Evolutionary conservation across 2,113 vertebrate genomes (phyloP), one percentile per base, ranked within the genome.

Genomic region (Coreoperca whiteheadi): DNA sequence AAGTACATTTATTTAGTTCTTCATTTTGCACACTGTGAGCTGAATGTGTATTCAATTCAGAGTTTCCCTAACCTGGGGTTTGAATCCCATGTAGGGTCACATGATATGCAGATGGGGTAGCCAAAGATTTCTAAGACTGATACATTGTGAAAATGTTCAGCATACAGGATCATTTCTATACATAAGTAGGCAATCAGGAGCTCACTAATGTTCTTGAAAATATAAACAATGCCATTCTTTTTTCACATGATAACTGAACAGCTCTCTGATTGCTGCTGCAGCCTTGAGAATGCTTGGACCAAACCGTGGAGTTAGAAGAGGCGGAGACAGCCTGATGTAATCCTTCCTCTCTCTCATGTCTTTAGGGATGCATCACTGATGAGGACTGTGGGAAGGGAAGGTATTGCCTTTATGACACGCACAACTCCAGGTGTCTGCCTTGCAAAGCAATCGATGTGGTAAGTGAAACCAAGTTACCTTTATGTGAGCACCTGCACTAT

Each of bases 361-460:
- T 93, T 60, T 57, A 99, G 98, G 96, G 97, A 50, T 99, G 98
- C 46, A 95, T 96, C 81, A 96, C 95, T 28, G 95, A 97, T 0
- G 96, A 97, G 79, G 97, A 98, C 92, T 99, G 98, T 30, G 96
- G 95, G 23, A 90, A 88, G 8, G 94, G 94, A 64, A 94, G 81
- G 11, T 99, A 97, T 0, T 99, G 98, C 86, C 94, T 96, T 39
- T 93, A 95, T 61, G 92, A 96, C 65, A 89, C 87, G 39, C 94
- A 94, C 0, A 91, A 91, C 54, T 97, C 97, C 70, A 95, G 81
- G 59, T 99, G 97, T 83, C 94, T 96, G 85, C 94, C 85, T 0
- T 99, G 97, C 90, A 97, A 96, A 94, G 89, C 90, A 20, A 90
- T 93, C 1, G 93, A 96, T 66, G 88, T 87, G 43, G 98, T 98